Percentiles rank a stretch among this genome's conserved stretches.
Evolutionary conservation across 2,888 invertebrate species (phyloP).

Genomic region (Andrena minutula): DNA sequence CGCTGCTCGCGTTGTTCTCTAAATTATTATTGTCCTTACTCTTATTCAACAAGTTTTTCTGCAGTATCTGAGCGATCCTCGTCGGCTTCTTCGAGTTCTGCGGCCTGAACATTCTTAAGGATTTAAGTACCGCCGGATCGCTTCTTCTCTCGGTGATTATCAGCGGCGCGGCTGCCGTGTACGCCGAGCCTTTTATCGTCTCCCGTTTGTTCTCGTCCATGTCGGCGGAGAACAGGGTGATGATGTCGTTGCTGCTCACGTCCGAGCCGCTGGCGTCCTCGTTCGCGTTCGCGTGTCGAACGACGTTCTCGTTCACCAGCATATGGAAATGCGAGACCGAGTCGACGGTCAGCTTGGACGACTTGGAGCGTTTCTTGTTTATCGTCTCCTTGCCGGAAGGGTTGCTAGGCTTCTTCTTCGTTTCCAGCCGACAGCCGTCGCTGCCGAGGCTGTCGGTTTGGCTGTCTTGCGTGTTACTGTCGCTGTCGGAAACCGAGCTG

Average conservation of each 20-base stretch:
- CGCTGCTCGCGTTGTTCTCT: constrained; percentile 68
- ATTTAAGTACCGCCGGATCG: constrained; percentile 86
- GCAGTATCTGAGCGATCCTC: constrained; percentile 74
- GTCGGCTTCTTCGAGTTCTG: constrained; percentile 79
- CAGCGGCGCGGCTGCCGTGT: constrained; percentile 80
- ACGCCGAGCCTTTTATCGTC: constrained; percentile 82
- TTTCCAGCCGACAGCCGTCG: constrained; percentile 82
- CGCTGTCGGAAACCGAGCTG: constrained; percentile 83
- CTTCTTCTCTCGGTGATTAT: constrained; percentile 84
- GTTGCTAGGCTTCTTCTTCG: constrained; percentile 73
- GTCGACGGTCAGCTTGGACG: constrained; percentile 85
- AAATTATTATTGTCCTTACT: constrained; percentile 73
- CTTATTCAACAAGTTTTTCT: constrained; percentile 77
- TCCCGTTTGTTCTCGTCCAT: constrained; percentile 83
- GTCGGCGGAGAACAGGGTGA: constrained; percentile 82
- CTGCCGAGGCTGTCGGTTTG: constrained; percentile 85
- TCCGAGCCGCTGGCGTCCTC: constrained; percentile 80
- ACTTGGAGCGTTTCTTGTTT: constrained; percentile 79
- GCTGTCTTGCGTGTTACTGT: constrained; percentile 86
- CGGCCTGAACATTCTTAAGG: constrained; percentile 86
- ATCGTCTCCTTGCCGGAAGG: constrained; percentile 49
- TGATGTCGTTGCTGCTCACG: constrained; percentile 82
- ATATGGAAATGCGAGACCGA: constrained; percentile 81
- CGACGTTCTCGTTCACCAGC: constrained; percentile 81
- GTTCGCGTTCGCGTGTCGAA: constrained; percentile 71